Evolutionary conservation across 2,888 invertebrate genomes (phyloP), one percentile per base, ranked within the genome.

Genomic region (Abscondita cerata): DNA sequence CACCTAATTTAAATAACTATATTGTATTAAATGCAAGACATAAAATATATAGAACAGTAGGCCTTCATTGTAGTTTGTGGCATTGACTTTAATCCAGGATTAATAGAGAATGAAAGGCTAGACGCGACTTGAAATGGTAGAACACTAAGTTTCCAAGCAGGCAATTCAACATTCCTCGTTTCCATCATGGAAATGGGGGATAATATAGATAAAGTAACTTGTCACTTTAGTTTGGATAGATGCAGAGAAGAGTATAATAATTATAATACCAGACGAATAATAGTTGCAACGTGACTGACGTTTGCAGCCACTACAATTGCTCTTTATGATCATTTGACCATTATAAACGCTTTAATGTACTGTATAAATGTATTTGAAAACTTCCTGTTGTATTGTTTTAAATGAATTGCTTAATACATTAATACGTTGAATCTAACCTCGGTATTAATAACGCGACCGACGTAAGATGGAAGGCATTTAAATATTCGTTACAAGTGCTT

Each of bases 281-380:
- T 56, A 36, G 59, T 16, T 52, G 51, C 51, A 59, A 62, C 58
- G 58, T 62, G 58, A 54, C 33, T 59, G 62, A 59, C 59, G 58
- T 58, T 62, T 58, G 54, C 53, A 62, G 52, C 44, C 54, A 53
- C 44, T 60, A 60, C 53, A 60, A 54, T 60, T 60, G 59, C 59
- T 60, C 59, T 60, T 60, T 48, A 60, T 52, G 46, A 52, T 59
- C 59, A 59, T 53, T 59, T 59, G 52, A 38, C 52, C 47, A 59
- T 57, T 57, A 57, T 52, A 48, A 52, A 15, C 52, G 46, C 36
- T 48, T 58, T 53, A 59, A 9, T 47, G 52, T 59, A 16, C 25
- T 15, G 38, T 46, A 56, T 56, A 56, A 56, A 53, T 59, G 52
- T 59, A 53, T 59, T 47, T 48, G 40, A 36, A 59, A 11, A 31